These are phyloP conservation scores for Tetropium fuscum DNA, from an alignment of 2,888 invertebrate genomes.

Conservation along the genomic window DNA sequence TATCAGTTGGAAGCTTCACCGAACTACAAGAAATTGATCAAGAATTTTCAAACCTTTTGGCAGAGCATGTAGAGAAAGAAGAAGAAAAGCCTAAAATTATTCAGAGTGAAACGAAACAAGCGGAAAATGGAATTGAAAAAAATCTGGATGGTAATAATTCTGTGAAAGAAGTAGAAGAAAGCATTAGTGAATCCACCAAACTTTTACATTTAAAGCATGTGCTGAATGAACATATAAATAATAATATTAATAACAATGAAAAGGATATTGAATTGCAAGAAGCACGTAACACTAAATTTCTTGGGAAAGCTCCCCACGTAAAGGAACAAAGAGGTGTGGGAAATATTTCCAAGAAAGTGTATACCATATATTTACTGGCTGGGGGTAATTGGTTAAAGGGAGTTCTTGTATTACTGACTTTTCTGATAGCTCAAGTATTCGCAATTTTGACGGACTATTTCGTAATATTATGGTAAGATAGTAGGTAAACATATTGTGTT, in stretches of 20 bases:
- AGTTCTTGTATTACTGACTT: constrained; percentile 63
- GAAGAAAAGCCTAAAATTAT: too few species aligned
- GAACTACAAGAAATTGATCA: constrained; percentile 77
- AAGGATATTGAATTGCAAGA: constrained; percentile 53
- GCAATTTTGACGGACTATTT: constrained; percentile 84
- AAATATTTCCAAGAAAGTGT: constrained; percentile 67
- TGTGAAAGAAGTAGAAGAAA: constrained; percentile 67
- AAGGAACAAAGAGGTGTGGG: constrained; percentile 75
- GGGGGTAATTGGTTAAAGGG: constrained; percentile 74
- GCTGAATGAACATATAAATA: too few species aligned
- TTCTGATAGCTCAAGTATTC: constrained; percentile 75
- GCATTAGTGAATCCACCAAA: too few species aligned
- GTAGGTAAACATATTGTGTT: too few species aligned
- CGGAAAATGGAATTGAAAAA: too few species aligned
- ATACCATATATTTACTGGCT: constrained; percentile 77
- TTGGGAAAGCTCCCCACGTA: too few species aligned
- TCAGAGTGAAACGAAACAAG: too few species aligned
- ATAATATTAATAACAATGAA: too few species aligned
- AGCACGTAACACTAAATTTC: too few species aligned
- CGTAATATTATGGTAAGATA: constrained; percentile 13
- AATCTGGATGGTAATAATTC: constrained; percentile 16
- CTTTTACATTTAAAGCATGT: too few species aligned
- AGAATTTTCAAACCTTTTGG: constrained; percentile 76
- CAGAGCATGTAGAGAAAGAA: constrained; percentile 53
- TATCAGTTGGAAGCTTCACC: constrained; percentile 75